Base-by-base conservation (phyloP, 2,797 vertebrate genomes). In the Neosilurus mollespiculum region DNA sequence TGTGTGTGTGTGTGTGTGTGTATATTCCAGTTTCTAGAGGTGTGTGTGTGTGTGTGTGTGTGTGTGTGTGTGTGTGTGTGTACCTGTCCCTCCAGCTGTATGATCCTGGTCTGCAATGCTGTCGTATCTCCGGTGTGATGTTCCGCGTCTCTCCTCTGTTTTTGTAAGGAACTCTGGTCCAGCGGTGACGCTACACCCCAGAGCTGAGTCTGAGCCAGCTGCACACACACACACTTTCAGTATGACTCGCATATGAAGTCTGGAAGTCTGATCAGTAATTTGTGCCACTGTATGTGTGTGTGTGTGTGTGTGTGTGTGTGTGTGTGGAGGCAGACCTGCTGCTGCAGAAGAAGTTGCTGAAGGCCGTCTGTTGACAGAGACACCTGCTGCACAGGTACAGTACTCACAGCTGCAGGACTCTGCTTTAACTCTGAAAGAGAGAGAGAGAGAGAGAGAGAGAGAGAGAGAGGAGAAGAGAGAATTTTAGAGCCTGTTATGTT, bases 81-180 rank as follows among this genome's bases (percentile, higher is more conserved):
- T 88, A 98, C 97, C 96, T 96, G 95, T 86, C 93, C 92, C 90
- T 97, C 95, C 88, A 96, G 91, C 89, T 98, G 95, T 4, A 92
- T 88, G 84, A 97, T 84, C 62, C 58, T 92, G 58, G 92, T 89
- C 88, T 95, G 95, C 75, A 94, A 86, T 3, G 89, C 88, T 37
- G 90, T 90, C 77, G 91, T 84, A 9, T 96, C 92, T 4, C 86
- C 89, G 0, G 87, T 73, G 24, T 89, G 93, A 58, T 90, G 93
- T 67, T 92, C 5, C 70, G 59, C 73, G 81, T 83, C 22, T 87
- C 49, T 89, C 6, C 88, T 79, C 76, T 90, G 92, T 1, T 69
- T 88, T 64, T 88, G 88, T 6, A 93, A 76, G 0, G 81, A 54
- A 4, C 81, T 90, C 24, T 86, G 71, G 62, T 92, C 89, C 4